These are phyloP conservation scores for Papilio protenor DNA, from an alignment of 2,888 invertebrate genomes.

Conservation along the genomic window DNA sequence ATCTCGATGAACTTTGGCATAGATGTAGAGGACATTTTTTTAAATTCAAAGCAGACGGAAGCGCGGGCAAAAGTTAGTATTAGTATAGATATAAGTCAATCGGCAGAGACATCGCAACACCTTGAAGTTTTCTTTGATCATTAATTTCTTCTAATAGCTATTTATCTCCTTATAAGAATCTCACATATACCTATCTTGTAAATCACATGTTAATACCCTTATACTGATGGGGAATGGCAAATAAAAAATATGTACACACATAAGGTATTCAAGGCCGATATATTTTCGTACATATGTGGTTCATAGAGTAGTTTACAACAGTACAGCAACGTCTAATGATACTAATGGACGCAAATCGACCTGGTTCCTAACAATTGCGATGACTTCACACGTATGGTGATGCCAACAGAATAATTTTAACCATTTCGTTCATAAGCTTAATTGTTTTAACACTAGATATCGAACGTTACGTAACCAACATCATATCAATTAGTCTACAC, in stretches of 20 bases:
- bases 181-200: neutral
- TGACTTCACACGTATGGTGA: slow-evolving; percentile 54
- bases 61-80: too few relatives aligned
- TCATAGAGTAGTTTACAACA: slow-evolving; percentile 52
- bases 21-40: too few relatives aligned
- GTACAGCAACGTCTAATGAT: slow-evolving; percentile 62
- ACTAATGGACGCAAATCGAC: slow-evolving; percentile 70
- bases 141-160: neutral
- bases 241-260: slow-evolving; percentile 52
- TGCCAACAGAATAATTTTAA: slow-evolving; percentile 38
- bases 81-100: too few relatives aligned
- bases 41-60: too few relatives aligned
- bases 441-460: neutral
- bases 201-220: too few relatives aligned
- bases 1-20: too few relatives aligned
- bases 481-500: neutral
- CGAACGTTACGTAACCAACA: neutral
- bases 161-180: neutral
- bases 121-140: neutral
- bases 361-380: slow-evolving; percentile 59
- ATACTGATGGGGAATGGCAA: neutral
- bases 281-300: neutral
- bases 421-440: slow-evolving; percentile 35
- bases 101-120: neutral
- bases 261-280: neutral